A percentile compares a stretch with the other conserved stretches of the same genome.
These are phyloP conservation scores for Acanthosepion lycidas DNA, from an alignment of 2,888 invertebrate species.

Conservation along the genomic window DNA sequence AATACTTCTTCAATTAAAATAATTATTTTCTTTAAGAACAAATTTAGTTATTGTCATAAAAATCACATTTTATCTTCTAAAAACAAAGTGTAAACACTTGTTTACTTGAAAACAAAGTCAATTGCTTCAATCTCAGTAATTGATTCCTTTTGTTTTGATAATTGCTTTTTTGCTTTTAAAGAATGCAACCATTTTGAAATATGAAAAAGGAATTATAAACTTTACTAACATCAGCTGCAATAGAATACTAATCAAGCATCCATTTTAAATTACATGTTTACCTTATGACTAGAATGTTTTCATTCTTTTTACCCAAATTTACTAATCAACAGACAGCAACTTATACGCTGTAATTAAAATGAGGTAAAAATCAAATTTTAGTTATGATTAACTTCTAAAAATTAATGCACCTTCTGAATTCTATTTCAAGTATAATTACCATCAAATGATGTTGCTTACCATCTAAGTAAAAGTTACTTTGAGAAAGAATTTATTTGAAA, in stretches of 20 bases:
- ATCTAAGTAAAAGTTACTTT: background rate
- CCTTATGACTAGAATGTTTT: background rate
- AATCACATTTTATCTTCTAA: background rate
- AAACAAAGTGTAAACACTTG: background rate
- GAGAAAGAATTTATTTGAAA: too few species aligned
- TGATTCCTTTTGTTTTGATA: background rate
- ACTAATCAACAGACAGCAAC: too few species aligned
- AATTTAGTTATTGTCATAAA: background rate
- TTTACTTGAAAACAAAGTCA: background rate
- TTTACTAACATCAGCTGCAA: background rate
- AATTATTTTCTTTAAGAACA: background rate
- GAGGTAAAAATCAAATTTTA: background rate
- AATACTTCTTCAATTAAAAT: background rate
- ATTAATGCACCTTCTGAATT: background rate
- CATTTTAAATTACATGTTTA: background rate
- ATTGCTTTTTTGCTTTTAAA: background rate
- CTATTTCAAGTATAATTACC: background rate
- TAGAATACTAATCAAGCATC: background rate
- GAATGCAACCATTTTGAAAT: constrained; percentile 17
- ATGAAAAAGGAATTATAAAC: background rate
- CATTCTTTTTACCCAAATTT: background rate
- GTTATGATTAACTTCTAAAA: background rate
- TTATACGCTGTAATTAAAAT: background rate
- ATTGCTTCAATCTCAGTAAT: background rate
- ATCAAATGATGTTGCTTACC: background rate